Evolutionary conservation across 2,888 invertebrate species (phyloP).

Genomic region (Erebia epiphron): DNA sequence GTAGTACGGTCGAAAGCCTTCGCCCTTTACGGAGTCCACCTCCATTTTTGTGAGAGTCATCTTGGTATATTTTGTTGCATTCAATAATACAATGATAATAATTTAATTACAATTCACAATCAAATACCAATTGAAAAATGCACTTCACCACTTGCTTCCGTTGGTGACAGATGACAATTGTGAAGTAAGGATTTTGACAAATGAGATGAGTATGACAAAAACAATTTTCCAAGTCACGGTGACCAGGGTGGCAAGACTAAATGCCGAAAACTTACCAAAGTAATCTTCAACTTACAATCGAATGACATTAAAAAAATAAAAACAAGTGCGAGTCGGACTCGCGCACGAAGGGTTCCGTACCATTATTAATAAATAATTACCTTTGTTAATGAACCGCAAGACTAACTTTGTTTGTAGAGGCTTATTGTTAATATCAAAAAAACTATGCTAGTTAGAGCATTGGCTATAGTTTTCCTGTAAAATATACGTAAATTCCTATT

Average conservation of each 20-base stretch:
- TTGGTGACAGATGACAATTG: neutral
- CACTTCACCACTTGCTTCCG: neutral
- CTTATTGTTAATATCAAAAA: no score
- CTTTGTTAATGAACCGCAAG: no score
- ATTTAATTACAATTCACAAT: neutral
- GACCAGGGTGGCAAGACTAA: slow-evolving; percentile 26
- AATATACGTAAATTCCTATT: no score
- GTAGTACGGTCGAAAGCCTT: slow-evolving; percentile 97
- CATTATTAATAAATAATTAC: no score
- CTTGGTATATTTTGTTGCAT: slow-evolving; percentile 46
- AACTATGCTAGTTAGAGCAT: no score
- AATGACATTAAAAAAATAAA: no score
- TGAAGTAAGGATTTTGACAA: slow-evolving; percentile 39
- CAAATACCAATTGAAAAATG: no score
- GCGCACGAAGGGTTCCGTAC: no score
- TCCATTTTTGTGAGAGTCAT: slow-evolving; percentile 86
- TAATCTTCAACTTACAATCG: neutral
- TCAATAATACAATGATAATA: neutral
- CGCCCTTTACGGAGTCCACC: slow-evolving; percentile 88
- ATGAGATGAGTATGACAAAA: slow-evolving; percentile 35
- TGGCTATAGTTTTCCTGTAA: no score
- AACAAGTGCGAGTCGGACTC: no score
- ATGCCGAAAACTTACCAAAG: neutral
- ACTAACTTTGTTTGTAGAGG: no score
- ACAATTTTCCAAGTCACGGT: slow-evolving; percentile 61